A percentile compares a stretch with the other conserved stretches of the same genome.
Evolutionary conservation across 2,797 vertebrate genomes (phyloP).

Genomic region (Varecia variegata): DNA sequence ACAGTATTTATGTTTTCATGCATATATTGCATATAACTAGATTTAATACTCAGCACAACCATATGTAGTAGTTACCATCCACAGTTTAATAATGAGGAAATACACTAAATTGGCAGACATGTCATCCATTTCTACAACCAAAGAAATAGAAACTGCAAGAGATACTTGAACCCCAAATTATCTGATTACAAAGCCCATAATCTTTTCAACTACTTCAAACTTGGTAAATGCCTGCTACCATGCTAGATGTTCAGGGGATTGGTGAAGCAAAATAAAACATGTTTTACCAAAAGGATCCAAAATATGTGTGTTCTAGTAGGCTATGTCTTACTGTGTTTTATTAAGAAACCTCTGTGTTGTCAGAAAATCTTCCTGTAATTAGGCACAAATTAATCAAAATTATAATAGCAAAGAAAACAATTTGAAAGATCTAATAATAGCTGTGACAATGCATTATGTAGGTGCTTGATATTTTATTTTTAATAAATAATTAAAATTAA

Average conservation of each 20-base stretch:
- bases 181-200: background rate
- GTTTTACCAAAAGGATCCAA: background rate
- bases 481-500: background rate
- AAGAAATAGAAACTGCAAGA: background rate
- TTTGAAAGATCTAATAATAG: background rate
- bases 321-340: background rate
- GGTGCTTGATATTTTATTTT: background rate
- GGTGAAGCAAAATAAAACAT: background rate
- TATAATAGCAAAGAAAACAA: constrained; percentile 8
- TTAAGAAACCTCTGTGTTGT: background rate
- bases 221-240: background rate
- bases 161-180: background rate
- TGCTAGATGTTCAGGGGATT: background rate
- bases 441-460: background rate
- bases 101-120: background rate
- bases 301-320: background rate
- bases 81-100: background rate
- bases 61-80: background rate
- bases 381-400: background rate
- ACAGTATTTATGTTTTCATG: background rate
- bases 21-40: background rate
- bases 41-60: background rate
- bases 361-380: background rate
- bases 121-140: background rate
- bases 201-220: background rate